Percentiles rank a stretch among this genome's conserved stretches.
Conservation (phyloP, 2,797 vertebrate genomes). For the Premnoplex brunnescens region DNA sequence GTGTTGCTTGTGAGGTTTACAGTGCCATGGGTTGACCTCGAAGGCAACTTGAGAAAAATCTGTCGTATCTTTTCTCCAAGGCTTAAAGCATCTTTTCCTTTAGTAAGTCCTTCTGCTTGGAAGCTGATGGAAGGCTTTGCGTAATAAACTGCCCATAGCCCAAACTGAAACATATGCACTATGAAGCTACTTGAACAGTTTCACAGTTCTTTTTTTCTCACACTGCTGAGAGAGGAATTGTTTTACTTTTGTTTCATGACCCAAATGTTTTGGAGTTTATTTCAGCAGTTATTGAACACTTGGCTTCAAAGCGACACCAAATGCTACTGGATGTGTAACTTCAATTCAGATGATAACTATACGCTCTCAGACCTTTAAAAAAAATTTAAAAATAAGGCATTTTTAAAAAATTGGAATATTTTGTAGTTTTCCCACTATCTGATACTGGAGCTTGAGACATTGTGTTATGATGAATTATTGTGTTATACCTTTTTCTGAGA, state of each 20-base stretch:
- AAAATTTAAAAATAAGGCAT: neutral
- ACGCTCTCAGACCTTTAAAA: neutral
- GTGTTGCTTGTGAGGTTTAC: neutral
- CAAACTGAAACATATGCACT: neutral
- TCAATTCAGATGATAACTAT: neutral
- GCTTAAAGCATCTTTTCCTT: neutral
- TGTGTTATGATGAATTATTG: neutral
- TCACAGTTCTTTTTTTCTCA: neutral
- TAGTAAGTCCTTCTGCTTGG: neutral
- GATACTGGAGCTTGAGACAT: neutral
- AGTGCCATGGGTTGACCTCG: rapidly evolving
- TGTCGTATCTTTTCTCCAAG: neutral
- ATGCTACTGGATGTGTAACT: neutral
- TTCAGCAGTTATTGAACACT: neutral
- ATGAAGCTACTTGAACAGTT: neutral
- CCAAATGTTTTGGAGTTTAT: neutral
- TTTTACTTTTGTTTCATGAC: neutral
- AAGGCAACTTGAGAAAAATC: neutral
- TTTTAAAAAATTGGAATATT: neutral
- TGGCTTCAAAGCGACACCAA: neutral
- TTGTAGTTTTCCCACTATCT: neutral
- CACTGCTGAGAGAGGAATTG: neutral
- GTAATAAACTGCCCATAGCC: neutral
- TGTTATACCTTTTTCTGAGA: neutral
- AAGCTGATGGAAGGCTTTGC: neutral